Percentiles rank a stretch among this genome's conserved stretches.
Evolutionary conservation across 2,113 vertebrate species (phyloP).

Genomic region (Muscicapa adusta): DNA sequence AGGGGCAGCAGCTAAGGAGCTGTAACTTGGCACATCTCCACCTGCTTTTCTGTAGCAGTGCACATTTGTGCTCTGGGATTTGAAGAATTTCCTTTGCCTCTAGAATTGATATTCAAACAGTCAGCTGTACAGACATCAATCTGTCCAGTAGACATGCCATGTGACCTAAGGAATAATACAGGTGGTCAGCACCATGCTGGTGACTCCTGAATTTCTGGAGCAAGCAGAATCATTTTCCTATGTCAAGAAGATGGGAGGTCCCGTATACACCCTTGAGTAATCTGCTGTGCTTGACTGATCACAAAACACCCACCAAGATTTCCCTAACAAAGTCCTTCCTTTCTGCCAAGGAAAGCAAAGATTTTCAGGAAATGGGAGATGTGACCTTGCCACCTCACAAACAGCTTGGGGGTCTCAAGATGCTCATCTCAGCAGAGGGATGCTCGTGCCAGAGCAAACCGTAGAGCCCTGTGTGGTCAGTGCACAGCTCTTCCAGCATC

Average conservation of each 20-base stretch:
- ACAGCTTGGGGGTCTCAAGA: neutral
- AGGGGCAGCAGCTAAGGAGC: slow-evolving; percentile 42
- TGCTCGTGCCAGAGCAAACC: neutral
- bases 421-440: neutral
- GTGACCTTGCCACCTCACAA: slow-evolving; percentile 11
- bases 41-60: slow-evolving; percentile 43
- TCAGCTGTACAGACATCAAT: slow-evolving; percentile 55
- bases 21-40: slow-evolving; percentile 61
- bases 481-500: neutral
- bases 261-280: neutral
- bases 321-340: neutral
- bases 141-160: neutral
- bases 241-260: neutral
- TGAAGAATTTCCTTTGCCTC: slow-evolving; percentile 64
- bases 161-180: slow-evolving; percentile 48
- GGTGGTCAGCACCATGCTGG: slow-evolving; percentile 50
- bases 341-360: slow-evolving; percentile 53
- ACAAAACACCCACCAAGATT: slow-evolving; percentile 38
- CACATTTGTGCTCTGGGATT: slow-evolving; percentile 56
- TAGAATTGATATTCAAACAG: slow-evolving; percentile 33
- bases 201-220: slow-evolving; percentile 21
- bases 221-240: neutral
- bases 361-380: neutral
- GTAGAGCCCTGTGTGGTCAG: neutral
- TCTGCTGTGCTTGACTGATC: slow-evolving; percentile 39